phyloP scores from a whole-genome alignment of 2,113 vertebrate genomes.

The Hymenochirus boettgeri region DNA sequence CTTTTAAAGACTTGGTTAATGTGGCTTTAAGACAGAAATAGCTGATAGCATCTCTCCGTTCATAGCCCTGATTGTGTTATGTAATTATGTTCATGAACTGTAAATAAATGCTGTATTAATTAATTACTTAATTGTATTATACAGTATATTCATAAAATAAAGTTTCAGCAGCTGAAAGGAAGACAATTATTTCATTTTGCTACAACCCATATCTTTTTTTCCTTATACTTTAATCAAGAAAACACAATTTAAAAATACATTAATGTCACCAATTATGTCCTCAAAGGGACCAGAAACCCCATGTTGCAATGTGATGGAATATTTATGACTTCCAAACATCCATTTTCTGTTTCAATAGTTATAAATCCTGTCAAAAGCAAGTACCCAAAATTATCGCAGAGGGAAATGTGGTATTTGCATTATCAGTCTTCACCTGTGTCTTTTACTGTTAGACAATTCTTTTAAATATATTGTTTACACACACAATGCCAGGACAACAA shows the following conservation, averaged over 20 bases:
- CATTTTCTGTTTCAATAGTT: conserved; percentile 93
- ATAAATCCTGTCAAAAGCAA: conserved; percentile 98
- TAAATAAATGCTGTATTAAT: too few relatives aligned
- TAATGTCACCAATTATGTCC: conserved; percentile 87
- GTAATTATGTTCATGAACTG: too few relatives aligned
- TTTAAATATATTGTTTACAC: too few relatives aligned
- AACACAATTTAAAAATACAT: conserved; percentile 97
- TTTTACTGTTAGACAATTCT: conserved; percentile 51
- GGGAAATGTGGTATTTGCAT: conserved; percentile 88
- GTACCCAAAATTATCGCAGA: conserved; percentile 96
- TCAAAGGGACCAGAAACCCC: conserved; percentile 82
- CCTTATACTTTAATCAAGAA: conserved; percentile 86
- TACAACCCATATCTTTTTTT: too few relatives aligned
- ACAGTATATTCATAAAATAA: conserved; percentile 57
- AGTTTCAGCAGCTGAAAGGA: conserved; percentile 61
- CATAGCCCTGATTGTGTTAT: too few relatives aligned
- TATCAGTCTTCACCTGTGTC: conserved; percentile 82
- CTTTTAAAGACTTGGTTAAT: too few relatives aligned
- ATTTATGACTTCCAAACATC: conserved; percentile 86
- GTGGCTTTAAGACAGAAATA: too few relatives aligned
- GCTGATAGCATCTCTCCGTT: too few relatives aligned
- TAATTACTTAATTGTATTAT: too few relatives aligned
- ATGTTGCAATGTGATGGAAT: conserved; percentile 88
- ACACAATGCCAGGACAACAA: too few relatives aligned
- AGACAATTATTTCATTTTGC: conserved; percentile 78